Conservation (phyloP, 2,888 invertebrate species). For the Myopa tessellatipennis region DNA sequence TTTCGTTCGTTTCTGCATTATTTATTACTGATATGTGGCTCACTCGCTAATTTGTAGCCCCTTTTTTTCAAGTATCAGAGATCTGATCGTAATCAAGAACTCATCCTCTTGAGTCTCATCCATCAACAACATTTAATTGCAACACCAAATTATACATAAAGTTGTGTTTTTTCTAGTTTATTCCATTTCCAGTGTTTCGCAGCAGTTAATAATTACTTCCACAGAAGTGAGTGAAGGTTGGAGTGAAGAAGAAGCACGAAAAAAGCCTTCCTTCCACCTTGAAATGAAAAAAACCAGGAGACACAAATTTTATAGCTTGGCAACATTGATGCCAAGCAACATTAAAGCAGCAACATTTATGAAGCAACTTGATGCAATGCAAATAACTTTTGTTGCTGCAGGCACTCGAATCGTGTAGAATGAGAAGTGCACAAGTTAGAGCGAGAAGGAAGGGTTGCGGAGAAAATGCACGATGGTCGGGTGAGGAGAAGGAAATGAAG, state of each 20-base stretch:
- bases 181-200: too few species aligned
- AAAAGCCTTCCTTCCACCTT: background rate
- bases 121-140: too few species aligned
- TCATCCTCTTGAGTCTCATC: too few species aligned
- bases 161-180: too few species aligned
- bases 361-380: background rate
- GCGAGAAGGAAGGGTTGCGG: background rate
- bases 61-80: too few species aligned
- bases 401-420: background rate
- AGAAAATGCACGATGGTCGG: background rate
- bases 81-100: too few species aligned
- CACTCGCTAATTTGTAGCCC: too few species aligned
- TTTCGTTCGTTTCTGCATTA: too few species aligned
- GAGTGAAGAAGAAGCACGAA: background rate
- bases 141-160: too few species aligned
- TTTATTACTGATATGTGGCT: too few species aligned
- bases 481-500: background rate
- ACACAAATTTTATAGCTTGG: background rate
- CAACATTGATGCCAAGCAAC: background rate
- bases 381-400: background rate
- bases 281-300: background rate
- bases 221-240: too few species aligned
- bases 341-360: slow-evolving; percentile 1
- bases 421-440: background rate
- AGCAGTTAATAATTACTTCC: too few species aligned